These are phyloP conservation scores for Limnephilus marmoratus DNA, from an alignment of 2,888 invertebrate species.

Conservation along the genomic window DNA sequence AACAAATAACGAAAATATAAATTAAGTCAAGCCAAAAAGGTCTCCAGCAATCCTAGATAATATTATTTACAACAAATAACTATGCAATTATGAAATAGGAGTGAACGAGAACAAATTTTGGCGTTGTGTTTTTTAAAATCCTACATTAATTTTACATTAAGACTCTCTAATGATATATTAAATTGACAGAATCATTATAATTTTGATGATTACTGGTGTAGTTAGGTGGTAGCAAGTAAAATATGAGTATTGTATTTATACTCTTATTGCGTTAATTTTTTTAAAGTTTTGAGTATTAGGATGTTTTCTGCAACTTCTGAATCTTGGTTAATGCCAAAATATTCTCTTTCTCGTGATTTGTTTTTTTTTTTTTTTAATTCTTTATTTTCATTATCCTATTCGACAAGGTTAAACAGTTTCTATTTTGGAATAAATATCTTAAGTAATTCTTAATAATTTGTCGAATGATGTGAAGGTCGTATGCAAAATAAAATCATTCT, in stretches of 20 bases:
- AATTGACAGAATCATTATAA: not conserved
- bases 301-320: not conserved
- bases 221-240: too few species aligned
- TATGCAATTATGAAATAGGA: not conserved
- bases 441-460: not conserved
- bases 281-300: not conserved
- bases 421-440: not conserved
- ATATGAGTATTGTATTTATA: not conserved
- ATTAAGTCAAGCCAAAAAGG: too few species aligned
- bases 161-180: too few species aligned
- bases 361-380: not conserved
- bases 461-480: not conserved
- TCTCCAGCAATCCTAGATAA: not conserved
- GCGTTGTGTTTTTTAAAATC: not conserved
- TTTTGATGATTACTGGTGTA: too few species aligned
- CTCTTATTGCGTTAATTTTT: not conserved
- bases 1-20: too few species aligned
- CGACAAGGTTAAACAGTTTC: not conserved
- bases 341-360: not conserved
- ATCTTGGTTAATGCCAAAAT: not conserved
- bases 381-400: too few species aligned
- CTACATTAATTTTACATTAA: not conserved
- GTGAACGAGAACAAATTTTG: not conserved
- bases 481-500: conserved; percentile 23
- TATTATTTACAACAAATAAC: too few species aligned